Conservation (phyloP, 2,113 vertebrate genomes). For the Psettodes erumei region DNA sequence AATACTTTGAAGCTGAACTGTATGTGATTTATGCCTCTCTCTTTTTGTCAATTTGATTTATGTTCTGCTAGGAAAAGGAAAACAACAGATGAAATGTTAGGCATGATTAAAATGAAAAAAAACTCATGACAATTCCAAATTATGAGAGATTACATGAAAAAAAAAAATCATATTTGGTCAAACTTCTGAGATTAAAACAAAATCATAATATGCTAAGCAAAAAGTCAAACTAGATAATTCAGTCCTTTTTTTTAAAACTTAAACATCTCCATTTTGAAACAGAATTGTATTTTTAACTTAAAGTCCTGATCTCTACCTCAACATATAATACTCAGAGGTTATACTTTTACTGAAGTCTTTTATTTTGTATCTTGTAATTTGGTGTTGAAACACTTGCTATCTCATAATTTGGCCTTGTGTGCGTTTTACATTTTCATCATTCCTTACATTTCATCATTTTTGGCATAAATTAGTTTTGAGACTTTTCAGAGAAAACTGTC, state of each 20-base stretch:
- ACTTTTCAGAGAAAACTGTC: conserved; percentile 2
- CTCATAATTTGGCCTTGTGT: not conserved
- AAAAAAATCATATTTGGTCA: too few relatives aligned
- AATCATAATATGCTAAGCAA: not conserved
- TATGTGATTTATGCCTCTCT: conserved; percentile 54
- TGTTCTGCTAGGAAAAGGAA: conserved; percentile 19
- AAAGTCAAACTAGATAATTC: not conserved
- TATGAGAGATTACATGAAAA: too few relatives aligned
- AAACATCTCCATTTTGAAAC: too few relatives aligned
- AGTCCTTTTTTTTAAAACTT: too few relatives aligned
- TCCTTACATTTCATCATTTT: not conserved
- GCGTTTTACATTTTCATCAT: not conserved
- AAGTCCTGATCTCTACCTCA: too few relatives aligned
- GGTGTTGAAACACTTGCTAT: not conserved
- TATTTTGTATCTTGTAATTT: not conserved
- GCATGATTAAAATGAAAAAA: not conserved
- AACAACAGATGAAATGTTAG: not conserved
- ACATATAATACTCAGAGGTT: too few relatives aligned
- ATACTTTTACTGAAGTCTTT: too few relatives aligned
- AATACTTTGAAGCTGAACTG: conserved; percentile 40
- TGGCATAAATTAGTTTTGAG: not conserved
- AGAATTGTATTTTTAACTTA: too few relatives aligned
- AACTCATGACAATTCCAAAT: not conserved
- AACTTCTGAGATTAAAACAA: not conserved
- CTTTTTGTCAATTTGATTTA: conserved; percentile 33